Evolutionary conservation across 2,113 vertebrate species (phyloP), one percentile per base, ranked within the genome.

Genomic region (Oncorhynchus tshawytscha): DNA sequence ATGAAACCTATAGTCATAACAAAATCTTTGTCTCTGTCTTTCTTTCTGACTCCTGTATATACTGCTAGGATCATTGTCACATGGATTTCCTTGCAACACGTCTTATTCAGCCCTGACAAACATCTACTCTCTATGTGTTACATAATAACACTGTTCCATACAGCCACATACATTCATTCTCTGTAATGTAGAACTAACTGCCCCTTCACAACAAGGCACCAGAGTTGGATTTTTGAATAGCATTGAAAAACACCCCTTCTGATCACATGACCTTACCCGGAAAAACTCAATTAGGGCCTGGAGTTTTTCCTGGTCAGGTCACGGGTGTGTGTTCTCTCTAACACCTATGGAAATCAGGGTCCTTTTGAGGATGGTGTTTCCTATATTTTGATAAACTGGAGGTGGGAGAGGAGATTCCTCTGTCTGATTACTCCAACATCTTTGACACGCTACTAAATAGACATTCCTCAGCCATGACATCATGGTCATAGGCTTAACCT

Each of bases 401-500:
- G 49, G 29, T 39, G 34, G 49, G 71, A 45, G 74, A 64, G 29
- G 73, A 49, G 68, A 71, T 62, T 72, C 71, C 8, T 25, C n/a
- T 45, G 39, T 22, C 18, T 64, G 22, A 27, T 81, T 74, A 39
- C 39, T 62, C 2, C 67, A 57, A n/a, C 68, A 80, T 73, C 54
- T 45, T 60, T 22, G 34, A 54, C 75, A 70, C 31, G 51, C 18
- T 31, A 57, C 11, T 48, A 62, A 22, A 34, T 25, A 72, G 68
- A 84, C 83, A 90, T 89, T 89, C 82, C 77, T 80, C 29, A 70
- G 72, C 29, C 66, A 65, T 88, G 86, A 86, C 81, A 83, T 88
- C 87, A 87, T n/a, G 6, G 67, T 82, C 77, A 79, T 75, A 72
- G 57, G 6, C 70, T 11, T 45, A 45, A 45, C 39, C 62, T 77